phyloP scores from a whole-genome alignment of 1,140 invertebrate species.

The Anthonomus grandis region DNA sequence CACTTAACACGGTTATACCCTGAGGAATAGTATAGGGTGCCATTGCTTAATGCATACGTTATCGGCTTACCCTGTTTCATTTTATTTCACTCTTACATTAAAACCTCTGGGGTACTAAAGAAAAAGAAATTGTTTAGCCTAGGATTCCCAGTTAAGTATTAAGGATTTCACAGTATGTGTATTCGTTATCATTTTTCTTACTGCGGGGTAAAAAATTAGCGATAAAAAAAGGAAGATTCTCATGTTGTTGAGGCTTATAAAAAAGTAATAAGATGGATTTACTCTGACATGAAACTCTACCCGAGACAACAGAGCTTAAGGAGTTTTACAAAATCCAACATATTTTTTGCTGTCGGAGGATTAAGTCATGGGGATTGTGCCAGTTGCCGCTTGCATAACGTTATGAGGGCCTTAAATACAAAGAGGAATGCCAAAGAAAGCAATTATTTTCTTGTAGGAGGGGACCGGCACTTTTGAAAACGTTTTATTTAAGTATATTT shows the following conservation, averaged over 20 bases:
- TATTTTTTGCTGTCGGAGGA: slow-evolving; percentile 3
- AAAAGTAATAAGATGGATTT: slow-evolving; percentile 13
- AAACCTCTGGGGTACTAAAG: slow-evolving; percentile 9
- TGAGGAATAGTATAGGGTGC: slow-evolving; percentile 20
- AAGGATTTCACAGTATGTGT: too few species aligned
- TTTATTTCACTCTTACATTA: slow-evolving; percentile 21
- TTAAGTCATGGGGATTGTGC: not conserved
- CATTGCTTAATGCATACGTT: slow-evolving; percentile 22
- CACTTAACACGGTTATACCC: slow-evolving; percentile 20
- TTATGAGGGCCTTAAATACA: not conserved
- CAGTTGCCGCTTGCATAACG: not conserved
- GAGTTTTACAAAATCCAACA: slow-evolving; percentile 4
- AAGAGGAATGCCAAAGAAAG: not conserved
- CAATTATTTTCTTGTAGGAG: not conserved
- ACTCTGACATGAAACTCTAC: slow-evolving; percentile 5
- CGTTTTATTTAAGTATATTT: too few species aligned
- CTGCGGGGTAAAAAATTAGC: too few species aligned
- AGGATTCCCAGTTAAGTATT: too few species aligned
- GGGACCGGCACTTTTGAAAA: not conserved
- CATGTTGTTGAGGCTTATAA: too few species aligned
- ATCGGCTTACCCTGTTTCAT: slow-evolving; percentile 21
- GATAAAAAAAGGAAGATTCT: too few species aligned
- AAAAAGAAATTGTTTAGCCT: slow-evolving; percentile 18
- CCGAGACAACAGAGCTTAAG: slow-evolving; percentile 7
- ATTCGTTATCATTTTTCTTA: too few species aligned